phyloP scores from a whole-genome alignment of 2,888 invertebrate genomes.

The Orthosia incerta region DNA sequence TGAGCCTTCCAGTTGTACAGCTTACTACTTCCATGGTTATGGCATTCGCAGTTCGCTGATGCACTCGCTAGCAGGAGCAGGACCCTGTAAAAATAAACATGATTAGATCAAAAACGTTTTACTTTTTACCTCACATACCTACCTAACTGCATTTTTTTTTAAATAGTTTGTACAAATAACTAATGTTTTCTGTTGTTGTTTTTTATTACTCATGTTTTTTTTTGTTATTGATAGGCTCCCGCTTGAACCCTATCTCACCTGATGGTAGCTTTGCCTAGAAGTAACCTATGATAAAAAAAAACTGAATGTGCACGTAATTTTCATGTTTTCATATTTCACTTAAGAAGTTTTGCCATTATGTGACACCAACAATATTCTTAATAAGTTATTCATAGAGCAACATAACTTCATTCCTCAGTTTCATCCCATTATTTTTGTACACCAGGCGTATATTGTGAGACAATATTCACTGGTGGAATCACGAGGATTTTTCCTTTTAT shows the following conservation, averaged over 20 bases:
- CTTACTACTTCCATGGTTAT: too few species aligned
- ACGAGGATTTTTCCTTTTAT: conserved; percentile 58
- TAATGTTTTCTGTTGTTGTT: too few species aligned
- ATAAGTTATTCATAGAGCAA: conserved; percentile 32
- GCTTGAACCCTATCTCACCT: too few species aligned
- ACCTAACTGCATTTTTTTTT: too few species aligned
- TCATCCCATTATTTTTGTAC: conserved; percentile 25
- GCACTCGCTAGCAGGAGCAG: not conserved
- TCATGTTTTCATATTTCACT: not conserved
- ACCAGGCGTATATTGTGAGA: conserved; percentile 19
- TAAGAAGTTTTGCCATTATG: conserved; percentile 2
- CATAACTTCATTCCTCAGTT: conserved; percentile 17
- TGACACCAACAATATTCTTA: conserved; percentile 24
- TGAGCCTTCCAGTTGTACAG: too few species aligned
- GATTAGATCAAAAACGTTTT: too few species aligned
- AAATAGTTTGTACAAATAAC: too few species aligned
- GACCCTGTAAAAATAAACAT: not conserved
- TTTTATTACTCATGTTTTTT: too few species aligned
- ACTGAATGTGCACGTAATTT: not conserved
- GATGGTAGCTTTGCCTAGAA: too few species aligned
- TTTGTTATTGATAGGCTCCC: too few species aligned
- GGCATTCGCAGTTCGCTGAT: not conserved
- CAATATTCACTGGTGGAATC: conserved; percentile 39
- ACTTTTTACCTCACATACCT: too few species aligned
- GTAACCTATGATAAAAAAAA: not conserved